A percentile compares a stretch with the other conserved stretches of the same genome.
phyloP scores from a whole-genome alignment of 2,113 vertebrate species.

The Onychostoma macrolepis region DNA sequence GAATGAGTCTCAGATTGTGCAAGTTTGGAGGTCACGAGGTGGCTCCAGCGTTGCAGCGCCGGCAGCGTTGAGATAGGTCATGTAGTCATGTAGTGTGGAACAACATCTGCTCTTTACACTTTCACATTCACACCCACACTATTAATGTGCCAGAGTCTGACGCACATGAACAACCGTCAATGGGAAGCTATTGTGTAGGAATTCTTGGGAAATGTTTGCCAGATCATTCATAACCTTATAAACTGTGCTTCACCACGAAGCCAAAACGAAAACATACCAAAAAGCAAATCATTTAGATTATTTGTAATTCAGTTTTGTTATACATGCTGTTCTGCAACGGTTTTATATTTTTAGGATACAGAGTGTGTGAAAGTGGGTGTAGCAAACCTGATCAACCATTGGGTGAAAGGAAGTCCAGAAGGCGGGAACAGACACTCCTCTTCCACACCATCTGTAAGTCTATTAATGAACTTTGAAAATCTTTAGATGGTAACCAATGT shows the following conservation, averaged over 20 bases:
- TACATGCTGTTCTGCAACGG: not conserved
- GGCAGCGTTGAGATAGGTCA: conserved; percentile 30
- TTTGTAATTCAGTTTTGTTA: not conserved
- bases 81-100: conserved; percentile 25
- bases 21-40: not conserved
- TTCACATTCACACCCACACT: not conserved
- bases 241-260: not conserved
- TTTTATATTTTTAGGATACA: conserved; percentile 68
- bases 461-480: not conserved
- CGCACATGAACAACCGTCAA: not conserved
- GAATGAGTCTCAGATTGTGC: conserved; percentile 16
- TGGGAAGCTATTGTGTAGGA: not conserved
- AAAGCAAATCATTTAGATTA: not conserved
- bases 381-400: conserved; percentile 77
- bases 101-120: conserved; percentile 30
- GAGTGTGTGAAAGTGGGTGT: conserved; percentile 80
- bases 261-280: not conserved
- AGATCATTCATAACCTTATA: not conserved
- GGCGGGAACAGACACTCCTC: conserved; percentile 52
- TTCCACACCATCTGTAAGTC: conserved; percentile 71
- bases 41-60: not conserved
- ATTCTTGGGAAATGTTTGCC: not conserved
- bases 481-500: not conserved
- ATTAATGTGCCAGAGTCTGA: not conserved
- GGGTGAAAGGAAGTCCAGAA: conserved; percentile 76